Conservation (phyloP, 2,888 invertebrate genomes). For the Pyrocoelia pectoralis region DNA sequence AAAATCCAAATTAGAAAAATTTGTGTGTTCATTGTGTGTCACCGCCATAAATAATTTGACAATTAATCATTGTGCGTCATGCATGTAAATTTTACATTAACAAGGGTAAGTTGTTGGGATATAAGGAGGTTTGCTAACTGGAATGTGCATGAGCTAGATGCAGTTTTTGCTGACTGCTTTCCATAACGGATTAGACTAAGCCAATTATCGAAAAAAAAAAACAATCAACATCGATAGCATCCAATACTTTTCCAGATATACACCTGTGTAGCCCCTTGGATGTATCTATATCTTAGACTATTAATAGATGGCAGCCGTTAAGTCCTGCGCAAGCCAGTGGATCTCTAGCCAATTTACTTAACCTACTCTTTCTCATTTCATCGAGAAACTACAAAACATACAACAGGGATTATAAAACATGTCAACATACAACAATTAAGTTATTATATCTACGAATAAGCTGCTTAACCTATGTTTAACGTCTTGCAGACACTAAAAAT, state of each 20-base stretch:
- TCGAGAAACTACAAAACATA: slow-evolving; percentile 50
- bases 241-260: slow-evolving; percentile 25
- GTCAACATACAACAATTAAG: slow-evolving; percentile 46
- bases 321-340: slow-evolving; percentile 49
- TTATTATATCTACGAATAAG: slow-evolving; percentile 47
- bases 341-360: slow-evolving; percentile 45
- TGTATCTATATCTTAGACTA: slow-evolving; percentile 54
- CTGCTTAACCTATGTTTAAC: slow-evolving; percentile 54
- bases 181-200: background rate
- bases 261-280: slow-evolving; percentile 27
- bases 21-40: background rate
- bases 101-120: slow-evolving; percentile 58
- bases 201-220: slow-evolving; percentile 11
- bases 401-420: slow-evolving; percentile 48
- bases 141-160: slow-evolving; percentile 26
- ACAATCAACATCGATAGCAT: slow-evolving; percentile 7
- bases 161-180: slow-evolving; percentile 14
- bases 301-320: slow-evolving; percentile 51
- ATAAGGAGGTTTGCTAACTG: slow-evolving; percentile 43
- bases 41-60: slow-evolving; percentile 15
- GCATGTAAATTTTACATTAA: slow-evolving; percentile 46
- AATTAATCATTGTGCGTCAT: slow-evolving; percentile 28
- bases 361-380: slow-evolving; percentile 37
- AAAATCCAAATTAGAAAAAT: background rate
- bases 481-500: slow-evolving; percentile 55